These are phyloP conservation scores for Rambutsinella grinnellia DNA, from an alignment of 2,888 invertebrate genomes.

Conservation along the genomic window DNA sequence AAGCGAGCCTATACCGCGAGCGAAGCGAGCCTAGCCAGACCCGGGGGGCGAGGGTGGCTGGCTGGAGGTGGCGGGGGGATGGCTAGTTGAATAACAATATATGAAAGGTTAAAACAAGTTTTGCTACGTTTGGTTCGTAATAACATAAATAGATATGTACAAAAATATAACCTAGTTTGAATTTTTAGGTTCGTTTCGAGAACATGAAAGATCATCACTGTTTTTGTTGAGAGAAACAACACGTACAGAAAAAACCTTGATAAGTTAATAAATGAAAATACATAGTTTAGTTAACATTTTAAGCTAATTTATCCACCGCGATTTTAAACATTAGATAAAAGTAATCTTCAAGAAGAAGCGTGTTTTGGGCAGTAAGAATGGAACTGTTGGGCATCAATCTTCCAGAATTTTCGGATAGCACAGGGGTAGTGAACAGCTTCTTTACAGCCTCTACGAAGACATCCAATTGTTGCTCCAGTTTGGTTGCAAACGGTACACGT, in stretches of 20 bases:
- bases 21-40: no score
- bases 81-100: no score
- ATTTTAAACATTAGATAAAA: neutral
- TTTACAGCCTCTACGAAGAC: constrained; percentile 57
- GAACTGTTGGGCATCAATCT: constrained; percentile 59
- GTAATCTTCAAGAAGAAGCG: constrained; percentile 22
- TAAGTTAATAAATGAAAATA: no score
- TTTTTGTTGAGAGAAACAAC: neutral
- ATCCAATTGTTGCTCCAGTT: constrained; percentile 63
- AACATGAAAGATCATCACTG: constrained; percentile 27
- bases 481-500: constrained; percentile 57
- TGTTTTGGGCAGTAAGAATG: constrained; percentile 62
- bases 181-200: neutral
- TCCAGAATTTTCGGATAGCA: constrained; percentile 60
- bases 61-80: no score
- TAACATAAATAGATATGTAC: constrained; percentile 8
- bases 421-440: constrained; percentile 64
- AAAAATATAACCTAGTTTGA: constrained; percentile 17
- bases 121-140: neutral
- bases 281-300: neutral
- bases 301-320: neutral
- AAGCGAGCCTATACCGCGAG: no score
- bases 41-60: no score
- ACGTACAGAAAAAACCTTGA: neutral
- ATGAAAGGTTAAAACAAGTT: neutral